Evolutionary conservation across 1,140 invertebrate genomes (phyloP), one percentile per base, ranked within the genome.

Genomic region (Zaprionus nigranus): DNA sequence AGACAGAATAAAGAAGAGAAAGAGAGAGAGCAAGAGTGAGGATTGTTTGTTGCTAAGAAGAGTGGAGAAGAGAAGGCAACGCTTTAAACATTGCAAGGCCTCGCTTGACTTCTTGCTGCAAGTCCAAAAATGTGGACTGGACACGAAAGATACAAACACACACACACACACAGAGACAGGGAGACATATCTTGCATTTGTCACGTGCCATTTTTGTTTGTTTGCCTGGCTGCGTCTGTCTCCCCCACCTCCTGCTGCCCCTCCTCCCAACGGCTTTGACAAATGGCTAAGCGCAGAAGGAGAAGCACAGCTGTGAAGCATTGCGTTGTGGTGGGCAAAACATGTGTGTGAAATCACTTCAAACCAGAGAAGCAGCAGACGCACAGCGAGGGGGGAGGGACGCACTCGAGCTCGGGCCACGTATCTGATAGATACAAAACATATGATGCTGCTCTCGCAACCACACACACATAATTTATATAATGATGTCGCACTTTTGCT

Each of bases 401-500:
- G 13, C 51, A 38, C 57, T 53, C 72, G n/a, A 36, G 49, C 67
- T 54, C 36, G 24, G 53, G 36, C 63, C 63, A 81, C 81, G 79
- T 83, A 86, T 87, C 85, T 90, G 75, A 75, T 90, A 79, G 81
- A 90, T 88, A 90, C 81, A 79, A 90, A 90, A 90, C 85, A 90
- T 90, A 90, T 90, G 85, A 90, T 90, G 81, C 81, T 82, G 43
- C 49, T 43, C 24, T 73, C 59, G 71, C 53, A 75, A 72, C 51
- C 72, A 63, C 78, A 69, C 75, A 90, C 85, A 85, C 75, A 85
- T 85, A 85, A 85, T 90, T 90, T 90, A 90, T 90, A 90, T 90
- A 90, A 90, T 90, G 85, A 90, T 90, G 85, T 90, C 85, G 85
- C 85, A 90, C 85, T 90, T 90, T 90, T 85, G 75, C 66, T 70